Evolutionary conservation across 2,888 invertebrate genomes (phyloP).

Genomic region (Idaea aversata): DNA sequence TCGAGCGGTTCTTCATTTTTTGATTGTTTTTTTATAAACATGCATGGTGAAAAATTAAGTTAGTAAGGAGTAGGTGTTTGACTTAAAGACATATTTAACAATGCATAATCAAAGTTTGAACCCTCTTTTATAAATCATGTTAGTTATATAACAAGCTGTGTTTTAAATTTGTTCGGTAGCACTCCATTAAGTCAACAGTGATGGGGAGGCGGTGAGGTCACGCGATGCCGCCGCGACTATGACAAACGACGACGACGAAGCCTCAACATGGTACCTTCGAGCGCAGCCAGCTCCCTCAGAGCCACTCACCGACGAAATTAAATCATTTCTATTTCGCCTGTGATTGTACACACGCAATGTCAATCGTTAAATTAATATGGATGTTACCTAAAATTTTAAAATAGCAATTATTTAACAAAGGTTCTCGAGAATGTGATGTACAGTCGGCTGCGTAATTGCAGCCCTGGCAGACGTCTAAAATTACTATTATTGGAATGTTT

Average conservation of each 20-base stretch:
- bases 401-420: neutral
- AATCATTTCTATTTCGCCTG: constrained; percentile 72
- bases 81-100: constrained; percentile 10
- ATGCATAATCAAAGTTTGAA: constrained; percentile 4
- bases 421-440: too few relatives aligned
- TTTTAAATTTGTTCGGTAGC: constrained; percentile 56
- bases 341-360: constrained; percentile 66
- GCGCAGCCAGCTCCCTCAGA: constrained; percentile 43
- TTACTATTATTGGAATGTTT: too few relatives aligned
- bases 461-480: too few relatives aligned
- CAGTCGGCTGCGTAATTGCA: too few relatives aligned
- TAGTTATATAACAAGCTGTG: constrained; percentile 52
- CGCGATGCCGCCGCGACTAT: constrained; percentile 55
- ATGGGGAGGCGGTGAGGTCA: constrained; percentile 50
- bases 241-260: constrained; percentile 38
- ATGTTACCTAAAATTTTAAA: constrained; percentile 23
- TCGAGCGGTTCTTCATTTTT: too few relatives aligned
- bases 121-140: constrained; percentile 42
- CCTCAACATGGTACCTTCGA: constrained; percentile 11
- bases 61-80: neutral
- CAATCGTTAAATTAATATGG: constrained; percentile 45
- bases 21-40: too few relatives aligned
- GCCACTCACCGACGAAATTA: constrained; percentile 64
- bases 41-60: neutral
- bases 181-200: constrained; percentile 74